These are phyloP conservation scores for Lagothrix lagotricha DNA, from an alignment of 2,797 vertebrate species.

Conservation along the genomic window DNA sequence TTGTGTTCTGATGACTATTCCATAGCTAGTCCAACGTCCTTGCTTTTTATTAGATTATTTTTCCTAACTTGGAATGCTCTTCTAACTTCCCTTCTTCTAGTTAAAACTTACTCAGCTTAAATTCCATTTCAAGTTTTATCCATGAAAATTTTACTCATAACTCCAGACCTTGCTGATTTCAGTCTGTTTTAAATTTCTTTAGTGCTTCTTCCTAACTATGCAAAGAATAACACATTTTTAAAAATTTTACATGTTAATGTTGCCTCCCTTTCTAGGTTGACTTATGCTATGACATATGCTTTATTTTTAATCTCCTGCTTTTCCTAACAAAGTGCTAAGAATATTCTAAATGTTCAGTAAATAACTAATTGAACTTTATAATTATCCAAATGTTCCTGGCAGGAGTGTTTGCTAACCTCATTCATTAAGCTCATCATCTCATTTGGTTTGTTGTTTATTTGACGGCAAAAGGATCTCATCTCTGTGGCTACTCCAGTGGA, in stretches of 20 bases:
- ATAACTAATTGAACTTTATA: constrained; percentile 15
- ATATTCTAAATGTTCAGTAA: constrained; percentile 25
- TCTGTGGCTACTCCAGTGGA: neutral
- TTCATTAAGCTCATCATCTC: constrained; percentile 47
- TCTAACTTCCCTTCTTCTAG: constrained; percentile 1
- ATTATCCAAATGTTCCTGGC: neutral
- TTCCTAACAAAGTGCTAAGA: neutral
- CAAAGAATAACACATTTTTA: neutral
- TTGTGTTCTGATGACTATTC: constrained; percentile 59
- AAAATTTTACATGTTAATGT: neutral
- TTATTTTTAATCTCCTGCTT: neutral
- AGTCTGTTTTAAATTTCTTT: neutral
- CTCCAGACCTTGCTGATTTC: neutral
- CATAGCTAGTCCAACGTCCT: neutral
- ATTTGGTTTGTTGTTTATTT: constrained; percentile 36
- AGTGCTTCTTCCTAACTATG: neutral
- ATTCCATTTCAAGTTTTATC: constrained; percentile 55
- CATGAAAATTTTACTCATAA: constrained; percentile 52
- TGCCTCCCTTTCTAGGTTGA: neutral
- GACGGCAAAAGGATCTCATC: constrained; percentile 14
- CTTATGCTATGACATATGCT: neutral
- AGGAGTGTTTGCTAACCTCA: constrained; percentile 24
- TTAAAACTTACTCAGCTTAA: constrained; percentile 50
- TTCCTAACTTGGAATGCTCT: neutral
- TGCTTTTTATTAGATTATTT: constrained; percentile 40